These are phyloP conservation scores for Pocillopora grandis DNA, from an alignment of 92 coral and sea anemone genomes.

Conservation along the genomic window DNA sequence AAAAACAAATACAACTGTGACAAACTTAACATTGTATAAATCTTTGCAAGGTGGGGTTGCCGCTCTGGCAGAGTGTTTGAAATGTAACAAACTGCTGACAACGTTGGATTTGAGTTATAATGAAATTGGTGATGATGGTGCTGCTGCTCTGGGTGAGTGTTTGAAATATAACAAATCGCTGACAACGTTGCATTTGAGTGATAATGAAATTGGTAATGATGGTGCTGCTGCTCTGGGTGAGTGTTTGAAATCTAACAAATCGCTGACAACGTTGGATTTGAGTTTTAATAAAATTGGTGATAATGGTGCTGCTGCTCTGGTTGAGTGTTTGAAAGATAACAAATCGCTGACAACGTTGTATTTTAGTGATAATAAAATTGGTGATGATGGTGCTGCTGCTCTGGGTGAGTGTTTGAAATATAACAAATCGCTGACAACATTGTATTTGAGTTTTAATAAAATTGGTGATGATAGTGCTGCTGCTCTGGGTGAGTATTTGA, in stretches of 20 bases:
- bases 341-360: too few species aligned
- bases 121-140: too few species aligned
- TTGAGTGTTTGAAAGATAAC: too few species aligned
- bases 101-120: too few species aligned
- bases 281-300: not conserved
- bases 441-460: too few species aligned
- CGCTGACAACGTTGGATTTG: not conserved
- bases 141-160: not conserved
- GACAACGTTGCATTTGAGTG: too few species aligned
- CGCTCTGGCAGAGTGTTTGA: not conserved
- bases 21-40: too few species aligned
- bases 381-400: not conserved
- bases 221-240: not conserved
- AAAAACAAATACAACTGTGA: too few species aligned
- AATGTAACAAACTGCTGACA: not conserved
- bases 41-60: not conserved
- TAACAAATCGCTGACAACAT: not conserved
- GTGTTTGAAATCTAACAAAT: not conserved
- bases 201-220: not conserved
- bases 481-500: too few species aligned
- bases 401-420: not conserved
- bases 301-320: not conserved
- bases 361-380: too few species aligned
- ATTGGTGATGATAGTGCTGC: too few species aligned
- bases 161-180: too few species aligned